Evolutionary conservation across 2,888 invertebrate genomes (phyloP).

Genomic region (Drosophila formosana): DNA sequence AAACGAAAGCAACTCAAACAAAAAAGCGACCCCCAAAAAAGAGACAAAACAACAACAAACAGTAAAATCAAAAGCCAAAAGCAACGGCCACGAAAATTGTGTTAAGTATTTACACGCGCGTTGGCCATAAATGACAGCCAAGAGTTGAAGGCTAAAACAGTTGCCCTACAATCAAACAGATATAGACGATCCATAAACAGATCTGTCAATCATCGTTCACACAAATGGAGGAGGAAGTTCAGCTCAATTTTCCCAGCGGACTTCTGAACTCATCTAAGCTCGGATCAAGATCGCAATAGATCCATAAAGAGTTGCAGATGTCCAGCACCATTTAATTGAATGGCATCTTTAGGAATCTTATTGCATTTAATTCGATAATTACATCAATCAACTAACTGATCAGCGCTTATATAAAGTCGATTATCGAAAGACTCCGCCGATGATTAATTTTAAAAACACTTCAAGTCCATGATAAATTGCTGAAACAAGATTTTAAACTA

Average conservation of each 20-base stretch:
- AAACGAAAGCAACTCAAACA: constrained; percentile 59
- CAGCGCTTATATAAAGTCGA: too few species aligned
- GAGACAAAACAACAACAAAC: background rate
- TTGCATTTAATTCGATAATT: too few species aligned
- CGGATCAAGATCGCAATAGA: background rate
- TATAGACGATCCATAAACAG: constrained; percentile 27
- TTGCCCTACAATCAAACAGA: constrained; percentile 42
- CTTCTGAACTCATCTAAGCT: background rate
- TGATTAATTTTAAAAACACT: too few species aligned
- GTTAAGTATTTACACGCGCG: constrained; percentile 80
- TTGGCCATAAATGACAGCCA: constrained; percentile 59
- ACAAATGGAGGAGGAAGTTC: background rate
- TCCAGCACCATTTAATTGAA: background rate
- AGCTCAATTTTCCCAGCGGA: background rate
- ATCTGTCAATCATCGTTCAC: constrained; percentile 17
- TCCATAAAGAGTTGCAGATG: background rate
- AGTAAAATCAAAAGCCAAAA: constrained; percentile 28
- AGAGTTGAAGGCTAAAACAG: constrained; percentile 35
- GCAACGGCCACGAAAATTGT: constrained; percentile 63
- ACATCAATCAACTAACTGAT: too few species aligned
- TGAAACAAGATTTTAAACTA: too few species aligned
- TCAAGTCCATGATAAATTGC: too few species aligned
- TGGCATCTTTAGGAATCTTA: too few species aligned
- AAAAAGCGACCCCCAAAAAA: constrained; percentile 11
- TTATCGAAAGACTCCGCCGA: too few species aligned